Evolutionary conservation across 2,113 vertebrate species (phyloP), one percentile per base, ranked within the genome.

Genomic region (Pteronura brasiliensis): DNA sequence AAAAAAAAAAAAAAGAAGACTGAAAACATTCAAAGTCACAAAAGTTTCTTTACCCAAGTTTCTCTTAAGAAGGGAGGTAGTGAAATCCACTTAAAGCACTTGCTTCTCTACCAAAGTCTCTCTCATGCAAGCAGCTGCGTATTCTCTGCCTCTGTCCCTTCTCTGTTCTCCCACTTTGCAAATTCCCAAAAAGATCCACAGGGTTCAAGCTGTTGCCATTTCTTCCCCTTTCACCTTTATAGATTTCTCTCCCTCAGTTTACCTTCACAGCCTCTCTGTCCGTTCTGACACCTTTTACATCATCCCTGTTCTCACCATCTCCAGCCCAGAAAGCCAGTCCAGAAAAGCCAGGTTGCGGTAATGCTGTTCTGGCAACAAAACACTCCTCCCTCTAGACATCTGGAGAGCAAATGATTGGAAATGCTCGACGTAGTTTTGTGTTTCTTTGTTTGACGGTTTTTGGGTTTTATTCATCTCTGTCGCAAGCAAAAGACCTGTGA

Each of bases 321-420:
- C 25, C 31, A 17, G 13, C 27, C 15, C 13, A 4, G 4, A 69
- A 77, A 72, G 23, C 57, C 57, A 59, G 10, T 34, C 20, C 13
- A 4, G 6, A 1, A 69, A 77, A 72, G 18, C 23, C 3, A 25
- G 9, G 0, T 34, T 61, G 6, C 29, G 4, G 55, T 14, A 74
- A 61, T n/a, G 21, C 11, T 65, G 42, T 23, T 1, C 7, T 5
- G 7, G 9, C 59, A 42, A 23, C 17, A 79, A 86, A 55, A 80
- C 0, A 0, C 7, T 29, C 18, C 12, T 52, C 3, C 55, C 74
- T 6, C 69, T 23, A 69, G 42, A 49, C 5, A 29, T 1, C 39
- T 31, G 11, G 61, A 55, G 17, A 69, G 7, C 23, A 47, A 18
- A 44, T 71, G 18, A 61, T 4, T 42, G 65, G 11, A 76, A 44